These are phyloP conservation scores for Drosophila neonasuta DNA, from an alignment of 2,888 invertebrate genomes.

Conservation along the genomic window DNA sequence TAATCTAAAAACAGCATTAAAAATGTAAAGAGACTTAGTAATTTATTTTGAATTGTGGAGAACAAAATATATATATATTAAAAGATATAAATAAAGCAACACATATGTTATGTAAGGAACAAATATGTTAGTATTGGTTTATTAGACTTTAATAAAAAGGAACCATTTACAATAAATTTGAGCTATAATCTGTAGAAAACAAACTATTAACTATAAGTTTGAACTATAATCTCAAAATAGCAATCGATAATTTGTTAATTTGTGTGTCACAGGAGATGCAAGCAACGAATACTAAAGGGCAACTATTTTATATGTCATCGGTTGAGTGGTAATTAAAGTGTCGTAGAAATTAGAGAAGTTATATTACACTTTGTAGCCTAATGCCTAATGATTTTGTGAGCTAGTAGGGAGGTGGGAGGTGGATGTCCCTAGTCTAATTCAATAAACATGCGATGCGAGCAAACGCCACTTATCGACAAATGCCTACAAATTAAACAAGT, in stretches of 20 bases:
- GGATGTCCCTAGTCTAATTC: conserved; percentile 13
- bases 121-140: too few species aligned
- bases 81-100: too few species aligned
- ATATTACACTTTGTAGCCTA: not conserved
- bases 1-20: too few species aligned
- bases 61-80: too few species aligned
- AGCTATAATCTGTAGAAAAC: too few species aligned
- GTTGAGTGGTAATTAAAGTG: not conserved
- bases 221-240: too few species aligned
- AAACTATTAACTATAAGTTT: too few species aligned
- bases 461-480: conserved; percentile 16
- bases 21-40: too few species aligned
- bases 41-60: too few species aligned
- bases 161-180: too few species aligned
- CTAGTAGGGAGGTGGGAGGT: not conserved
- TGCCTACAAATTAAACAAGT: conserved; percentile 48
- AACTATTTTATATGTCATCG: not conserved
- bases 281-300: not conserved
- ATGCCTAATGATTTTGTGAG: not conserved
- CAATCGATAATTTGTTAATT: not conserved
- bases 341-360: not conserved
- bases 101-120: too few species aligned
- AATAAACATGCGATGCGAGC: conserved; percentile 22
- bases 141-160: too few species aligned
- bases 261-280: not conserved